These are phyloP conservation scores for Diaperis boleti DNA, from an alignment of 2,888 invertebrate genomes.

Conservation along the genomic window DNA sequence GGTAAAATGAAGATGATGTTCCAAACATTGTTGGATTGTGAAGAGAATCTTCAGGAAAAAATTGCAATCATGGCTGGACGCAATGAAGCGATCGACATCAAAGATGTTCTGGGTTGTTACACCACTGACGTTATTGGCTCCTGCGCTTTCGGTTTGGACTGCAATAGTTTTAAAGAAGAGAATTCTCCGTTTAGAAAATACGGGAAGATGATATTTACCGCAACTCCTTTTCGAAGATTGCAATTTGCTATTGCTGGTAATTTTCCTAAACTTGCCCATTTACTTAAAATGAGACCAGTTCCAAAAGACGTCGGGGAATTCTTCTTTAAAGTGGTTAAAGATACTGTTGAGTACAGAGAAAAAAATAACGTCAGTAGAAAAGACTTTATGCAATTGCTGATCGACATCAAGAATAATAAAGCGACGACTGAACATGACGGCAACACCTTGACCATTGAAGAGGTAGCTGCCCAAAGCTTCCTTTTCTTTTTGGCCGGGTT, in stretches of 20 bases:
- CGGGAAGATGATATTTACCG: neutral
- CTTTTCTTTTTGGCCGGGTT: slow-evolving; percentile 46
- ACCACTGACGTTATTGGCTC: slow-evolving; percentile 72
- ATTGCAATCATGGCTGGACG: slow-evolving; percentile 61
- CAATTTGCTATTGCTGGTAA: neutral
- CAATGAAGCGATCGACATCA: slow-evolving; percentile 50
- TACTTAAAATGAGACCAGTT: neutral
- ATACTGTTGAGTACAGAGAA: neutral
- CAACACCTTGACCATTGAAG: slow-evolving; percentile 36
- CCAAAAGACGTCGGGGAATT: neutral
- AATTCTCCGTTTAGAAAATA: slow-evolving; percentile 65
- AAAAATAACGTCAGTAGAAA: neutral
- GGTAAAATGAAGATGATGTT: slow-evolving; percentile 76
- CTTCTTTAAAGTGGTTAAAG: neutral
- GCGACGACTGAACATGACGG: slow-evolving; percentile 3
- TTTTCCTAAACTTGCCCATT: neutral
- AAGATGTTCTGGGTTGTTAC: slow-evolving; percentile 69
- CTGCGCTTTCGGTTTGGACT: slow-evolving; percentile 72
- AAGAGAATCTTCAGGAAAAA: slow-evolving; percentile 66
- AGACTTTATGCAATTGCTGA: slow-evolving; percentile 56
- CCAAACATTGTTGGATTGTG: slow-evolving; percentile 69
- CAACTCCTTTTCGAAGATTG: neutral
- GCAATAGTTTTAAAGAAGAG: slow-evolving; percentile 69
- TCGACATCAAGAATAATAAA: slow-evolving; percentile 47
- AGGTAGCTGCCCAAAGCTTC: slow-evolving; percentile 43